Conservation (phyloP, 2,888 invertebrate species). For the Dimorphilus gyrociliatus region DNA sequence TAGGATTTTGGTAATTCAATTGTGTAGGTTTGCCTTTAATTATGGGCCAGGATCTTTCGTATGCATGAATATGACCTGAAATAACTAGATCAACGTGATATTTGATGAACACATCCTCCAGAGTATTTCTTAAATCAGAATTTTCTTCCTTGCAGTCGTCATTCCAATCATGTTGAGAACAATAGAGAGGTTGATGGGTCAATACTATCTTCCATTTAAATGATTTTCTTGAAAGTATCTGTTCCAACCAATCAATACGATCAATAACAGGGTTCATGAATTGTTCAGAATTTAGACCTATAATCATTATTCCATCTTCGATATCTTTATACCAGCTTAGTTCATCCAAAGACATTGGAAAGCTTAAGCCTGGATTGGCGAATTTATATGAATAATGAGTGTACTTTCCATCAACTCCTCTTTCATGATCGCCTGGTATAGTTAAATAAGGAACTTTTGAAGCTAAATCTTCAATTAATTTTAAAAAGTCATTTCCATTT, state of each 20-base stretch:
- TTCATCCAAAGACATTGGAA: conserved; percentile 24
- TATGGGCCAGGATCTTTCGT: conserved; percentile 24
- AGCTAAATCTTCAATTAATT: conserved; percentile 21
- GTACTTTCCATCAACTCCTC: conserved; percentile 12
- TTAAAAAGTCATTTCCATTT: conserved; percentile 25
- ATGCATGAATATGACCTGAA: conserved; percentile 20
- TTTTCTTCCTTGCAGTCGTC: conserved; percentile 14
- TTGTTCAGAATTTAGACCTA: conserved; percentile 53
- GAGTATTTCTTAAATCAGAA: not conserved
- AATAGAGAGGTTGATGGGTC: conserved; percentile 35
- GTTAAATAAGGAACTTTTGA: conserved; percentile 28
- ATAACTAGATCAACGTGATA: conserved; percentile 23
- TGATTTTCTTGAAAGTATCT: conserved; percentile 16
- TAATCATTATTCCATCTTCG: conserved; percentile 19
- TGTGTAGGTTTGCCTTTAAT: conserved; percentile 13
- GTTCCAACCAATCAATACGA: conserved; percentile 19
- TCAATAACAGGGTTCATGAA: conserved; percentile 39
- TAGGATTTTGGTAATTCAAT: conserved; percentile 16
- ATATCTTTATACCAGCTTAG: conserved; percentile 32
- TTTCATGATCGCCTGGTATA: conserved; percentile 24
- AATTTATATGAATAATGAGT: conserved; percentile 19
- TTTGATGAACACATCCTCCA: conserved; percentile 23
- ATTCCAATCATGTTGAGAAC: conserved; percentile 32
- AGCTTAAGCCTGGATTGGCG: conserved; percentile 21
- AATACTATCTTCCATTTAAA: conserved; percentile 32